Base-by-base conservation (phyloP, 2,113 vertebrate genomes). In the Platysteira castanea region DNA sequence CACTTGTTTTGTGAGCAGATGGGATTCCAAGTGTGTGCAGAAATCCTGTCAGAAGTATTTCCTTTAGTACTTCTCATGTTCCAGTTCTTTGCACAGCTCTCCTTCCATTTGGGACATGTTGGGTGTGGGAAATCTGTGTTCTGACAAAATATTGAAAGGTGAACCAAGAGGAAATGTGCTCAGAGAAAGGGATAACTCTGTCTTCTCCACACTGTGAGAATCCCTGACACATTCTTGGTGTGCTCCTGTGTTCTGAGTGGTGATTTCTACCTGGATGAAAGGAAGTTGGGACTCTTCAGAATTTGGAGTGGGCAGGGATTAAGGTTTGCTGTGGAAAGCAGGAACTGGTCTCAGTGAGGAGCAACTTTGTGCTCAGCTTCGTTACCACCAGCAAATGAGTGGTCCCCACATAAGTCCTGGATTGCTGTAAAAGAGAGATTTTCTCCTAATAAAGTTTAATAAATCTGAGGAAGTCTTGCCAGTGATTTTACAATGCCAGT, bases 121-220 rank as follows among this genome's bases (percentile, higher is more conserved):
- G 94, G n/a, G 52, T 44, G 63, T 54, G 76, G 80, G 69, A 59
- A 82, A 78, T 84, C 35, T 4, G 30, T 47, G 61, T 75, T 59
- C 64, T 94, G 92, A 54, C 87, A 78, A 94, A 96, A 91, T 39
- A 89, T 46, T 89, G 87, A 17, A 37, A 95, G 87, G 73, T 84
- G 92, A 81, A 46, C 52, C 46, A 50, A 73, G 68, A 56, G 33
- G 22, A 42, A 60, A 17, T 1, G 28, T 78, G 50, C 35, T 74
- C 27, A 56, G 79, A 69, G 74, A 42, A 88, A 56, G 50, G 35
- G 49, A 5, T 27, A 30, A 28, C 7, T 60, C 89, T 23, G 16
- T 67, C 11, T 15, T 46, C 44, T 76, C 59, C 21, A 1, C 30
- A 0, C 13, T 31, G 41, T 50, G 52, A 39, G 63, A 56, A 31